Base-by-base conservation (phyloP, 37 sponge, comb jelly and placozoan species). In the Eunapius fragilis region DNA sequence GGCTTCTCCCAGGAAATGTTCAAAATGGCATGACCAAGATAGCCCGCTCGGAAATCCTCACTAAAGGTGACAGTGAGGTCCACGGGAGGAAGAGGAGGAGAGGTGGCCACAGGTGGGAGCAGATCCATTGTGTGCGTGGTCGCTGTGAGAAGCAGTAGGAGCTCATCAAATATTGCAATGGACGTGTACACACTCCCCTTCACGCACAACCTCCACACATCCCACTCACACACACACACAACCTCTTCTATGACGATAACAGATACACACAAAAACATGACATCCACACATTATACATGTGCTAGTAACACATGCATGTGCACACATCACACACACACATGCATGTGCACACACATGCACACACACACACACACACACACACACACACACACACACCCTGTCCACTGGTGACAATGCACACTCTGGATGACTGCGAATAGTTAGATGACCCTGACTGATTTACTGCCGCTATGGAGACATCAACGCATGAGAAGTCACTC, bases 21-120 rank as follows among this genome's bases (percentile, higher is more conserved):
- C 27, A 85, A n/a, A 0, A 31, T 22, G 10, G 68, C 71, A 78
- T 90, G 86, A 13, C 86, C 86, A 90, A 90, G 84, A 76, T 76
- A 90, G 24, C 90, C 90, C 37, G 68, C 38, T 30, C 87, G 33
- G 32, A 81, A 76, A 38, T 78, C 79, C 30, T 48, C 76, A 14
- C 37, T 34, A 7, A 10, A 22, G 25, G n/a, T 27, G 37, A 68
- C 67, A 30, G 24, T 11, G 0, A 87, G n/a, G n/a, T 87, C 25
- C 12, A 35, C 58, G 14, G 76, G 68, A 25, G 87, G 81, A 36
- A 34, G 74, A 10, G 80, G 80, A 2, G 31, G 33, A 74, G 73
- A 74, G 74, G 58, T 0, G 73, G 17, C 58, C 1, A 19, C 1
- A 58, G 2, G 22, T 58, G 58, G 7, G 58, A 19, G 22, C 19